Base-by-base conservation (phyloP, 2,797 vertebrate species). In the Nyctibius grandis region DNA sequence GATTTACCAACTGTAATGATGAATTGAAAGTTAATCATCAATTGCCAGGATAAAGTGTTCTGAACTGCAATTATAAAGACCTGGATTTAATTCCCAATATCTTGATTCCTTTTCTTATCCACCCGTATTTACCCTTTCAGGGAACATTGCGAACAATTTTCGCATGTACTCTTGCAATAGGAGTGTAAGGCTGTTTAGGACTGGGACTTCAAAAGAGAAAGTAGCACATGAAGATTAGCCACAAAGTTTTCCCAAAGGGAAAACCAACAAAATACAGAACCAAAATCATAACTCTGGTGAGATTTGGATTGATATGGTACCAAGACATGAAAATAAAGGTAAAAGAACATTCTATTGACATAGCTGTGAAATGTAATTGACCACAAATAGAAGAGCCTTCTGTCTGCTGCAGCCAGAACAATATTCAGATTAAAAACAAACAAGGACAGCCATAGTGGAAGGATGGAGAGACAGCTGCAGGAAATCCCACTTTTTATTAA, bases 71-170 rank as follows among this genome's bases (percentile, higher is more conserved):
- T 60, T 85, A 85, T 93, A 86, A 96, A 96, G 93, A 94, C 69
- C 57, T 93, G 91, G 93, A 94, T 94, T 96, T 92, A 95, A 85
- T 70, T 95, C 84, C 65, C 84, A 84, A 28, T 96, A 93, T 92
- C 86, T 94, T 72, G 81, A 93, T 94, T 95, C 59, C 38, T 78
- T 81, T 75, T 64, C 67, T 91, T 81, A 83, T 85, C 88, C 23
- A 4, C 36, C 74, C 92, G 54, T 54, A 80, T 40, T 89, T 94
- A 38, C 48, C 47, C 86, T 93, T 87, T 64, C 59, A 67, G 51
- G 47, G 50, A 94, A 82, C 42, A 33, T 23, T 50, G 78, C 77
- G 87, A 91, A 76, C 36, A 85, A 33, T 34, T 51, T 78, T 88
- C 3, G 1, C 48, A 4, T 63, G 48, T 29, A 12, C 68, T 86